Conservation (phyloP, 35 echinoderm and acorn worm species). For the Apostichopus japonicus region DNA sequence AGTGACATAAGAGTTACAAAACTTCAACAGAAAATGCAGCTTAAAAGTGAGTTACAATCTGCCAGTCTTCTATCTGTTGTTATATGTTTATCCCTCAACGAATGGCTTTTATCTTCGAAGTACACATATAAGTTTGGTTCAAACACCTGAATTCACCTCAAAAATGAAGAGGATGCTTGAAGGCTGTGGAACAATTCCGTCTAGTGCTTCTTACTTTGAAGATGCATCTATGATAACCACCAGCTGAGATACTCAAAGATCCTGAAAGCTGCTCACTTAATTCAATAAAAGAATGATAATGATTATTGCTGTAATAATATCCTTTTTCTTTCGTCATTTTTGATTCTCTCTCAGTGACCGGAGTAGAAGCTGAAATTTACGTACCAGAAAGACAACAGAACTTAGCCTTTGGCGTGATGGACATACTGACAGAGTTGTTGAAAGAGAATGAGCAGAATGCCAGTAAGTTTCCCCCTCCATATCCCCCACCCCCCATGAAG, state of each 20-base stretch:
- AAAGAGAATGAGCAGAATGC: conserved; percentile 84
- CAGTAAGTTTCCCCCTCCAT: conserved; percentile 62
- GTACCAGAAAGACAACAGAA: conserved; percentile 85
- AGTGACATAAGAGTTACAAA: no score
- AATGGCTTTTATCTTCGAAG: no score
- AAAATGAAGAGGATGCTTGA: no score
- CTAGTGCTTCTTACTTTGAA: no score
- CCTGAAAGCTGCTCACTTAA: neutral
- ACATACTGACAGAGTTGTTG: conserved; percentile 77
- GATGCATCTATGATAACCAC: no score
- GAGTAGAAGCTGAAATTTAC: conserved; percentile 68
- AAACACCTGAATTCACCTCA: no score
- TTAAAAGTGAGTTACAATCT: no score
- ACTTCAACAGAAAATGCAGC: no score
- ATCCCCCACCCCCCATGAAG: neutral
- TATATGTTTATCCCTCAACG: no score
- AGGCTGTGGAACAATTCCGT: no score
- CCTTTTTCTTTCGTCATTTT: neutral
- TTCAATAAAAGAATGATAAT: neutral
- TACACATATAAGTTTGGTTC: no score
- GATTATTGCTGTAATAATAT: neutral
- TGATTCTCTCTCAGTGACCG: conserved; percentile 23
- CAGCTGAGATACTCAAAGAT: neutral
- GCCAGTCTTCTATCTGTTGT: no score
- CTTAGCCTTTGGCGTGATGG: conserved; percentile 91